phyloP scores from a whole-genome alignment of 2,113 vertebrate species.

The Casuarius casuarius region DNA sequence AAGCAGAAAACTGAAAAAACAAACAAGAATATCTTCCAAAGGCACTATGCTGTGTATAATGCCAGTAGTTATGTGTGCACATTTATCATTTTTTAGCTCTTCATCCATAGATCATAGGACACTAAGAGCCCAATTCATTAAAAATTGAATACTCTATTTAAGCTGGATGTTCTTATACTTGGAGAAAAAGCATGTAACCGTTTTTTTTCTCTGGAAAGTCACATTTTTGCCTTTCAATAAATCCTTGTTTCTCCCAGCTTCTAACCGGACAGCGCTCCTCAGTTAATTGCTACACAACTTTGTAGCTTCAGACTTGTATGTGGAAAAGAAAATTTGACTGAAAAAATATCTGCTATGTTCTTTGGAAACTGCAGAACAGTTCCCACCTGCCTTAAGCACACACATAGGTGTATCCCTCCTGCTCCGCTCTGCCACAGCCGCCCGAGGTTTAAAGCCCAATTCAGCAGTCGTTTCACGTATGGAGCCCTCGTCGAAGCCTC shows the following conservation, averaged over 20 bases:
- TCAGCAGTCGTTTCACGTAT: fast-evolving
- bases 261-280: slow-evolving; percentile 30
- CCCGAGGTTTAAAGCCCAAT: neutral
- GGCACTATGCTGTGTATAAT: neutral
- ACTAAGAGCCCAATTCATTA: slow-evolving; percentile 72
- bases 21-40: neutral
- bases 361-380: neutral
- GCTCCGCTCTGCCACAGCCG: neutral
- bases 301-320: neutral
- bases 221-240: slow-evolving; percentile 45
- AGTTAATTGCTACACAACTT: slow-evolving; percentile 18
- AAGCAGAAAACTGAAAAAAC: neutral
- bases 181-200: slow-evolving; percentile 4
- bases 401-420: neutral
- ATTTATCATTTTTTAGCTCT: slow-evolving; percentile 61
- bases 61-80: neutral
- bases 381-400: neutral
- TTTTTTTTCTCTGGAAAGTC: slow-evolving; percentile 15
- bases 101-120: slow-evolving; percentile 60
- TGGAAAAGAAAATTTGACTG: neutral
- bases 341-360: neutral
- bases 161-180: slow-evolving; percentile 30
- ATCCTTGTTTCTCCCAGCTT: slow-evolving; percentile 45
- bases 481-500: neutral
- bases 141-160: slow-evolving; percentile 70